Base-by-base conservation (phyloP, 2,113 vertebrate genomes). In the Vulpes ferrilata region DNA sequence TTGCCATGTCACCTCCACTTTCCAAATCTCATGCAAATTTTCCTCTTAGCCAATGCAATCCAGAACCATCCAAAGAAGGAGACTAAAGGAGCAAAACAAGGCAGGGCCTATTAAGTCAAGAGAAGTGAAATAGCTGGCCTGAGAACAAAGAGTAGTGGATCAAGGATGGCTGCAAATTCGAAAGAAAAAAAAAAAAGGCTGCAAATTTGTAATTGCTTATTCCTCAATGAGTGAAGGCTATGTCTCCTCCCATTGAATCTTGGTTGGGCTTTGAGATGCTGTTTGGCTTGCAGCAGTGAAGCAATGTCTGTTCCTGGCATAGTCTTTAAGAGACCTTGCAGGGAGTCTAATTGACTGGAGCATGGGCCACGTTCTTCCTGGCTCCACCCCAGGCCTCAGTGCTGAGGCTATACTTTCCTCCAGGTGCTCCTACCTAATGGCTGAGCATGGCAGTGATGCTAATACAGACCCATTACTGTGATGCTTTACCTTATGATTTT, bases 11-110 rank as follows among this genome's bases (percentile, higher is more conserved):
- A 30, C 38, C 53, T 87, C 27, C n/a, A 90, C 67, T 65, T 83
- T 88, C 43, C 32, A 93, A 90, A 84, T 88, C 13, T 43, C 17
- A 59, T 38, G 19, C 20, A 83, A 84, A 35, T 83, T 87, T 69
- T 7, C 59, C n/a, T 51, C 60, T 60, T 30, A 43, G 35, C n/a
- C 51, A n/a, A 8, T 0, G 0, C 55, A 92, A 87, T 62, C 11
- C 73, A 93, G 84, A 86, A 22, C 35, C 8, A 79, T 60, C 32
- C 19, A 82, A 89, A 64, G 38, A 69, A 71, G 32, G 3, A 55
- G 15, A 57, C 38, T 22, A 32, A 11, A 84, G n/a, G 35, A 67
- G 7, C 30, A 87, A 27, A 60, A 87, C 13, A 16, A 20, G 3
- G 7, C 2, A 51, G 80, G 30, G 20, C 16, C 1, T 89, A 4